phyloP scores from a whole-genome alignment of 2,888 invertebrate species.

The Temnothorax ravouxi region DNA sequence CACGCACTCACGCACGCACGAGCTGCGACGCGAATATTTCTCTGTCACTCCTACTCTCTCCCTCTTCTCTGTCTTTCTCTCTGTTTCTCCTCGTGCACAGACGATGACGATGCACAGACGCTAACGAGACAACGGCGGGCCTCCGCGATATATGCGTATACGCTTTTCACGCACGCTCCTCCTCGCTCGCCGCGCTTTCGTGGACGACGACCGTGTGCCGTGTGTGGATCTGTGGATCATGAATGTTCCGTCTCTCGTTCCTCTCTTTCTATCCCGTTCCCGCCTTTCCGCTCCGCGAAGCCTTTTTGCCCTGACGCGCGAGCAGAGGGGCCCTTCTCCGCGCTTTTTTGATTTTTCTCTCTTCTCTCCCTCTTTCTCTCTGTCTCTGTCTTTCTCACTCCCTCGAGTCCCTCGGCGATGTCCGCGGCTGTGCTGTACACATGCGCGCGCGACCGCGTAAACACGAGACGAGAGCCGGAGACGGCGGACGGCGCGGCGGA shows the following conservation, averaged over 20 bases:
- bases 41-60: constrained; percentile 33
- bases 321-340: constrained; percentile 23
- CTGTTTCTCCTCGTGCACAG: constrained; percentile 14
- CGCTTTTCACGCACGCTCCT: constrained; percentile 32
- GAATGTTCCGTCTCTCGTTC: constrained; percentile 15
- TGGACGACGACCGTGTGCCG: constrained; percentile 18
- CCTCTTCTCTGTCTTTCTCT: constrained; percentile 25
- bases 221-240: too few species aligned
- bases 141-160: constrained; percentile 10
- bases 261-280: constrained; percentile 8
- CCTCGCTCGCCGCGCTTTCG: constrained; percentile 22
- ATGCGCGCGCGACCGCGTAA: constrained; percentile 70
- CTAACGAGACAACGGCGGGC: constrained; percentile 33
- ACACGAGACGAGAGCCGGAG: constrained; percentile 65
- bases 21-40: constrained; percentile 49
- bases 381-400: constrained; percentile 4
- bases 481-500: constrained; percentile 26
- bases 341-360: constrained; percentile 22
- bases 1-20: constrained; percentile 29
- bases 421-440: constrained; percentile 47
- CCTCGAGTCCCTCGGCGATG: neutral
- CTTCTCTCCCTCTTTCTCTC: neutral
- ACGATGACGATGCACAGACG: constrained; percentile 41
- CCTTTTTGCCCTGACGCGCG: constrained; percentile 22
- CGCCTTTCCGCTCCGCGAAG: neutral